Evolutionary conservation across 2,113 vertebrate species (phyloP).

Genomic region (Eurypyga helias): DNA sequence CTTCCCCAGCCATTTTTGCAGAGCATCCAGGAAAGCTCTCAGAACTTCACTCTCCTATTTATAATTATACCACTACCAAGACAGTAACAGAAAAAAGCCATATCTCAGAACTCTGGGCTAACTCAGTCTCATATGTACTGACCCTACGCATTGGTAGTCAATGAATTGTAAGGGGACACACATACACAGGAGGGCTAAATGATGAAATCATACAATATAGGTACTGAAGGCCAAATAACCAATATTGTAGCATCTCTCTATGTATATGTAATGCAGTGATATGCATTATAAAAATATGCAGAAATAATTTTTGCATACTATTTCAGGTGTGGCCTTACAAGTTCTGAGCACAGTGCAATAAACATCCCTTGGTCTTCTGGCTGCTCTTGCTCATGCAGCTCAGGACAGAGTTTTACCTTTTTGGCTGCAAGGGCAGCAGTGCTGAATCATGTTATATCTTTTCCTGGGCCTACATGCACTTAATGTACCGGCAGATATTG

Average conservation of each 20-base stretch:
- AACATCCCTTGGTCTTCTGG: background rate
- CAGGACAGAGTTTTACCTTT: background rate
- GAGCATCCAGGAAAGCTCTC: background rate
- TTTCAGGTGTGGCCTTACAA: background rate
- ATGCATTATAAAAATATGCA: background rate
- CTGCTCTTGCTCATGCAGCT: background rate
- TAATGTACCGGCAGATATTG: background rate
- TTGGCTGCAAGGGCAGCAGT: background rate
- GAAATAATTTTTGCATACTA: background rate
- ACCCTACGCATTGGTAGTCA: too few species aligned
- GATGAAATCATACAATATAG: background rate
- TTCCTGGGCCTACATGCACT: background rate
- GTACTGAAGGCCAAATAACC: rapidly evolving
- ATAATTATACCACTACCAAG: background rate
- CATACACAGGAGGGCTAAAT: background rate
- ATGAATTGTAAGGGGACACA: background rate
- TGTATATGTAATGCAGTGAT: rapidly evolving
- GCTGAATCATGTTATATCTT: background rate
- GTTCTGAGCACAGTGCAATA: background rate
- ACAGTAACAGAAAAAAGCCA: background rate
- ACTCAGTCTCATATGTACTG: rapidly evolving
- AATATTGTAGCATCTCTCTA: rapidly evolving
- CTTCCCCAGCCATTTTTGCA: background rate
- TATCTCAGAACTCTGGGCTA: background rate
- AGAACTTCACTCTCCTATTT: background rate